Conservation (phyloP, 1,140 invertebrate genomes). For the Lycorma delicatula region DNA sequence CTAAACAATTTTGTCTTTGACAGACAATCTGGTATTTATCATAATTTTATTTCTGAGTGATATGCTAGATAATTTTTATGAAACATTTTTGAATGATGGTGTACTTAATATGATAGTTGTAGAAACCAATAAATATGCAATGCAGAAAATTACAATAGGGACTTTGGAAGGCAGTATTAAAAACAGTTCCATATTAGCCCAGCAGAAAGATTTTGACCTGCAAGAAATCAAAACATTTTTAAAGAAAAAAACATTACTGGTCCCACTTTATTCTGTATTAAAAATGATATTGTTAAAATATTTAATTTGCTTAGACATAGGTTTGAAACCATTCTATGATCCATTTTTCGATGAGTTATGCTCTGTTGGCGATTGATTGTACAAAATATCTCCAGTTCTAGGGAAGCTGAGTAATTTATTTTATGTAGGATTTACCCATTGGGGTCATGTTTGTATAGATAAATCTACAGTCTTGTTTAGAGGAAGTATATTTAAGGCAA, state of each 20-base stretch:
- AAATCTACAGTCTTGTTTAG: constrained; percentile 30
- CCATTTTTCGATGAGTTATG: not conserved
- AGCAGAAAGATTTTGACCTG: not conserved
- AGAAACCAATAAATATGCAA: constrained; percentile 1
- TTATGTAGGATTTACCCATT: constrained; percentile 4
- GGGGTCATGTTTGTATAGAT: constrained; percentile 24
- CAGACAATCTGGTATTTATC: not conserved
- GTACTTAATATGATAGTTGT: not conserved
- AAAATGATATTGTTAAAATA: not conserved
- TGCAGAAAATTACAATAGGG: no score
- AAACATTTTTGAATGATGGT: not conserved
- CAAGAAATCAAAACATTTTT: not conserved
- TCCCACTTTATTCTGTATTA: not conserved
- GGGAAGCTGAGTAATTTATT: not conserved
- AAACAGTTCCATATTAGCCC: not conserved
- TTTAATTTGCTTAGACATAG: not conserved
- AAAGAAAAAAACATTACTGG: not conserved
- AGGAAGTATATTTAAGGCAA: constrained; percentile 31
- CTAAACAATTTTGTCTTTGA: not conserved
- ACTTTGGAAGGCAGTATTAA: not conserved
- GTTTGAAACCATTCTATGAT: not conserved
- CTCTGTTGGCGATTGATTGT: not conserved
- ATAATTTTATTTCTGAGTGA: not conserved
- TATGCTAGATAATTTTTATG: not conserved
- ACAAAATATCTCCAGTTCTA: not conserved